These are phyloP conservation scores for Etia nguti DNA, from an alignment of 2,113 vertebrate genomes.

Conservation along the genomic window DNA sequence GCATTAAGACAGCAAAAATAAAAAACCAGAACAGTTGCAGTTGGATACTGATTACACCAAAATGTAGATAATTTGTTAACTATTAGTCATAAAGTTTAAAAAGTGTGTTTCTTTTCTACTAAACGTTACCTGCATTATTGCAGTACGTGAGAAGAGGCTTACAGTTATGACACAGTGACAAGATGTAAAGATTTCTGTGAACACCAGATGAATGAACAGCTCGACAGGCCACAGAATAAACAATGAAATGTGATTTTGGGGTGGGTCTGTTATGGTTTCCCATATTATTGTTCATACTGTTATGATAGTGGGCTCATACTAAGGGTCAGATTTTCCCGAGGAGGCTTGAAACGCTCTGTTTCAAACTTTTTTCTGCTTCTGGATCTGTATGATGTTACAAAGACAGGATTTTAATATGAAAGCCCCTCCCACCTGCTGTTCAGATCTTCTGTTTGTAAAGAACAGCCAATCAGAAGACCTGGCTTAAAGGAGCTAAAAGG, in stretches of 20 bases:
- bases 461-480: accelerated
- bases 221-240: background rate
- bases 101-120: background rate
- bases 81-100: background rate
- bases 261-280: background rate
- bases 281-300: background rate
- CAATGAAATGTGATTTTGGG: background rate
- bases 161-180: background rate
- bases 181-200: background rate
- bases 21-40: background rate
- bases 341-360: background rate
- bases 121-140: background rate
- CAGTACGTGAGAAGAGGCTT: accelerated
- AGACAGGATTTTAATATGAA: background rate
- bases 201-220: background rate
- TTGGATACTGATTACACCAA: background rate
- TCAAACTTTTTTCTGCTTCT: background rate
- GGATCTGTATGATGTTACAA: background rate
- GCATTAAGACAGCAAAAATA: background rate
- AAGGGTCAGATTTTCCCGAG: accelerated
- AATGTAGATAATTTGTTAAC: background rate
- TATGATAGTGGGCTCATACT: background rate
- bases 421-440: background rate
- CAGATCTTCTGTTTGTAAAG: background rate
- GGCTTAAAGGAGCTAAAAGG: background rate